Evolutionary conservation across 1,140 invertebrate species (phyloP).

Genomic region (Bursaphelenchus mucronatus): DNA sequence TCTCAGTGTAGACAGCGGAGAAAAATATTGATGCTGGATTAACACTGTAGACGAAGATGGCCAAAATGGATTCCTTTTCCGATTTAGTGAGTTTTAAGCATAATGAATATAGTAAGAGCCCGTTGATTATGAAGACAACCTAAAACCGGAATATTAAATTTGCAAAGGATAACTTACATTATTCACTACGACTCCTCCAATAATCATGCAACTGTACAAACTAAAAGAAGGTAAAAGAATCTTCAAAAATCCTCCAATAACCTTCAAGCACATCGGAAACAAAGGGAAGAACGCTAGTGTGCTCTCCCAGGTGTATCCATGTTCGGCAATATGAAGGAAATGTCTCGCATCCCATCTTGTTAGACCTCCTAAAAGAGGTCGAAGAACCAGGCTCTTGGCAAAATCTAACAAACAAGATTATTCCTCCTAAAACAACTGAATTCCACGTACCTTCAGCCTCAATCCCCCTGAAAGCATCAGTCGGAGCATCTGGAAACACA

Average conservation of each 20-base stretch:
- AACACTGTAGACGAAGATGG: slow-evolving; percentile 44
- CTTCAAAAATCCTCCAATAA: slow-evolving; percentile 27
- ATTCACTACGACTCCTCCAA: slow-evolving; percentile 40
- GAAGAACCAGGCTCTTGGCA: slow-evolving; percentile 19
- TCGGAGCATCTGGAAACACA: slow-evolving; percentile 36
- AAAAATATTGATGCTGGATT: slow-evolving; percentile 48
- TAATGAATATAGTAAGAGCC: slow-evolving; percentile 38
- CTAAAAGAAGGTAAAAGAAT: slow-evolving; percentile 19
- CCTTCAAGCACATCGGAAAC: slow-evolving; percentile 36
- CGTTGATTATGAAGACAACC: slow-evolving; percentile 41
- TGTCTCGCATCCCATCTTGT: slow-evolving; percentile 45
- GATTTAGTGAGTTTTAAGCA: slow-evolving; percentile 29
- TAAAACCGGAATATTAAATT: slow-evolving; percentile 15
- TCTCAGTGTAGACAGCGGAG: slow-evolving; percentile 44
- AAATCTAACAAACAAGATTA: slow-evolving; percentile 17
- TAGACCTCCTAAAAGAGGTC: slow-evolving; percentile 34
- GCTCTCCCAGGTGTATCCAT: slow-evolving; percentile 47
- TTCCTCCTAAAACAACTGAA: slow-evolving; percentile 14
- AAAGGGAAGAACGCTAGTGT: slow-evolving; percentile 45
- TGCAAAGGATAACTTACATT: slow-evolving; percentile 30
- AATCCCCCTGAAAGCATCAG: slow-evolving; percentile 48
- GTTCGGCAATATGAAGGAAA: slow-evolving; percentile 51
- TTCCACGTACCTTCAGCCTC: background rate
- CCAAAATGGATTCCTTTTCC: slow-evolving; percentile 42
- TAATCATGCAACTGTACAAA: slow-evolving; percentile 40